These are phyloP conservation scores for Campylomormyrus numenius DNA, from an alignment of 2,113 vertebrate genomes.

Conservation along the genomic window DNA sequence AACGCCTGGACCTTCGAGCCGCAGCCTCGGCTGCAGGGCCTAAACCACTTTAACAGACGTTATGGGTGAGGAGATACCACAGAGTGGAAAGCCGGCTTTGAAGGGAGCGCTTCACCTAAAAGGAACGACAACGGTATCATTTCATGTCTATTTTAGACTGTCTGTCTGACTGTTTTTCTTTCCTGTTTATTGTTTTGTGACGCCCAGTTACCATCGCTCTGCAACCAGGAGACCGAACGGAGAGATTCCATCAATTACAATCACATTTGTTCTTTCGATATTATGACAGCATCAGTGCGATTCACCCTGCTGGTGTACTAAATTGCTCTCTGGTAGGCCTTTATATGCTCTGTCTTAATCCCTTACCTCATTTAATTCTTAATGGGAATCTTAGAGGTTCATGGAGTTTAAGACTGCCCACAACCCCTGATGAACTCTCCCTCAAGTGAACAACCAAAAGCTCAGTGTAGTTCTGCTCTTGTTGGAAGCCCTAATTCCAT, in stretches of 20 bases:
- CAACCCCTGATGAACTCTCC: neutral
- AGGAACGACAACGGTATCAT: neutral
- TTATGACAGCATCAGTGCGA: neutral
- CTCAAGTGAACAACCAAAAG: neutral
- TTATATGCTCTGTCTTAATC: neutral
- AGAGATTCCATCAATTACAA: neutral
- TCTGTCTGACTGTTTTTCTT: neutral
- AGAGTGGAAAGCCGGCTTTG: constrained; percentile 9
- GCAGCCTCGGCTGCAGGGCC: neutral
- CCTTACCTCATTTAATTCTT: neutral
- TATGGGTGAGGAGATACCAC: neutral
- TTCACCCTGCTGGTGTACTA: neutral
- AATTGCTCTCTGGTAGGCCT: neutral
- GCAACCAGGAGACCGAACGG: neutral
- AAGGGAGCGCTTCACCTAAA: constrained; percentile 13
- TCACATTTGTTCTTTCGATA: neutral
- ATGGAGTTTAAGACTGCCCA: neutral
- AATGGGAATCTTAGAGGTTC: neutral
- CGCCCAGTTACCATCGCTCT: neutral
- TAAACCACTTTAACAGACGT: neutral
- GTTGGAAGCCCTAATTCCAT: neutral
- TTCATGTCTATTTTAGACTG: neutral
- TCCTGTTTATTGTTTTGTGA: neutral
- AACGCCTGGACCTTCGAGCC: neutral
- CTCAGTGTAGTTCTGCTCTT: neutral